Evolutionary conservation across 2,888 invertebrate genomes (phyloP).

Genomic region (Xylota sylvarum): DNA sequence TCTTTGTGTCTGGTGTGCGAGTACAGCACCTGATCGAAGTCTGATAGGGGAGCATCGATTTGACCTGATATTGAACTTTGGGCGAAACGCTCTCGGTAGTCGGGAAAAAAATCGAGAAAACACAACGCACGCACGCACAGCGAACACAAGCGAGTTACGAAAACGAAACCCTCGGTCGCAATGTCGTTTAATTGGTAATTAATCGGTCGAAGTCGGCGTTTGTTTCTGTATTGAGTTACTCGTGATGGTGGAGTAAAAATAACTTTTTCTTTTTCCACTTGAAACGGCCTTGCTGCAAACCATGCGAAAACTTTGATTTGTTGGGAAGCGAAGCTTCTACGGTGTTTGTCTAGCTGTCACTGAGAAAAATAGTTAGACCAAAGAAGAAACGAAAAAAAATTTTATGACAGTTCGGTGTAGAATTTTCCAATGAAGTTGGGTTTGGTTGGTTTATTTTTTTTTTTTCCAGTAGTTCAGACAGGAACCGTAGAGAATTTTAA

Average conservation of each 20-base stretch:
- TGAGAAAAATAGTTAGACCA: conserved; percentile 55
- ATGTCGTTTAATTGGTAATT: conserved; percentile 18
- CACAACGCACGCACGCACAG: conserved; percentile 21
- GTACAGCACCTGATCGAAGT: conserved; percentile 35
- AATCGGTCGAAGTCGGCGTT: conserved; percentile 31
- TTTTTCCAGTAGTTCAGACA: conserved; percentile 15
- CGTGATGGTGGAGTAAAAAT: conserved; percentile 49
- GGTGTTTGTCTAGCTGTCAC: conserved; percentile 73
- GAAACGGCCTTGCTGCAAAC: conserved; percentile 68
- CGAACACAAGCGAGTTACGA: conserved; percentile 19
- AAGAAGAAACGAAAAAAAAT: conserved; percentile 47
- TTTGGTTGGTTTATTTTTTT: not conserved
- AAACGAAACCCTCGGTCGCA: conserved; percentile 14
- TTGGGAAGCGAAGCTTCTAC: conserved; percentile 47
- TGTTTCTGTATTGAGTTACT: not conserved
- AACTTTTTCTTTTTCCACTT: conserved; percentile 56
- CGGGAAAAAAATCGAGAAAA: conserved; percentile 13
- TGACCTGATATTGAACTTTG: conserved; percentile 45
- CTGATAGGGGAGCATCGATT: conserved; percentile 34
- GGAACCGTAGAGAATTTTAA: not conserved
- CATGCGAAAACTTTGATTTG: conserved; percentile 51
- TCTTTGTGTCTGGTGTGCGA: conserved; percentile 32
- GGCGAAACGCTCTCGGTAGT: conserved; percentile 4
- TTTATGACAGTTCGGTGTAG: conserved; percentile 34
- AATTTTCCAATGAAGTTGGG: conserved; percentile 52